These are phyloP conservation scores for Chelonus insularis DNA, from an alignment of 1,140 invertebrate species.

Conservation along the genomic window DNA sequence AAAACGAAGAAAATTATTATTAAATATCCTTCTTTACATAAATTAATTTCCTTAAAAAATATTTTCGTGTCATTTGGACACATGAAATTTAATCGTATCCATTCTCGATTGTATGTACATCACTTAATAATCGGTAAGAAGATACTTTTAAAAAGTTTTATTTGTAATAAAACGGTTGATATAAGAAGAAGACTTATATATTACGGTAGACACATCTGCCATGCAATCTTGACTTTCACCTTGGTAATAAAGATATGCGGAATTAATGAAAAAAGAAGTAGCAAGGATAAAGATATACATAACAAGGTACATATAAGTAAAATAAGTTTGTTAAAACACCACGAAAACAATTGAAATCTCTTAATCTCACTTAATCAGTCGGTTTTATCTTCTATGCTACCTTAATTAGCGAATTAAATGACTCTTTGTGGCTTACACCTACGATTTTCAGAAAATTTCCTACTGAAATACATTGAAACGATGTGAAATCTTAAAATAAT, in stretches of 20 bases:
- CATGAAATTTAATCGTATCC: not conserved
- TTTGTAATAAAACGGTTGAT: not conserved
- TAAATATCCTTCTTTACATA: too few species aligned
- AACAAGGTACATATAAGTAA: not conserved
- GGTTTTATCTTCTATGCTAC: not conserved
- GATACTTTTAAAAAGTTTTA: not conserved
- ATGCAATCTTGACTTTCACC: conserved; percentile 14
- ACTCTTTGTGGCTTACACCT: conserved; percentile 4
- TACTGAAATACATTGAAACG: conserved; percentile 14
- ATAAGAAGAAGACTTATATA: conserved; percentile 9
- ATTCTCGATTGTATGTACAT: too few species aligned
- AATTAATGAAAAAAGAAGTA: not conserved
- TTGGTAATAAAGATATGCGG: not conserved
- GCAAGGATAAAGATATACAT: not conserved
- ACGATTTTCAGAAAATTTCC: not conserved
- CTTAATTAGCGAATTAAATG: conserved; percentile 21
- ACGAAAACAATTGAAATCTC: not conserved
- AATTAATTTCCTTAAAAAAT: too few species aligned
- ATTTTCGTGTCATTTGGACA: too few species aligned
- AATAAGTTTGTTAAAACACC: conserved; percentile 7
- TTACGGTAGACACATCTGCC: conserved; percentile 1
- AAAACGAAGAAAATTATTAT: too few species aligned
- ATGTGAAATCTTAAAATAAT: conserved; percentile 17
- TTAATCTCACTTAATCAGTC: not conserved
- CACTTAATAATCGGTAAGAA: too few species aligned